phyloP scores from a whole-genome alignment of 2,888 invertebrate genomes.

The Nebria salina region DNA sequence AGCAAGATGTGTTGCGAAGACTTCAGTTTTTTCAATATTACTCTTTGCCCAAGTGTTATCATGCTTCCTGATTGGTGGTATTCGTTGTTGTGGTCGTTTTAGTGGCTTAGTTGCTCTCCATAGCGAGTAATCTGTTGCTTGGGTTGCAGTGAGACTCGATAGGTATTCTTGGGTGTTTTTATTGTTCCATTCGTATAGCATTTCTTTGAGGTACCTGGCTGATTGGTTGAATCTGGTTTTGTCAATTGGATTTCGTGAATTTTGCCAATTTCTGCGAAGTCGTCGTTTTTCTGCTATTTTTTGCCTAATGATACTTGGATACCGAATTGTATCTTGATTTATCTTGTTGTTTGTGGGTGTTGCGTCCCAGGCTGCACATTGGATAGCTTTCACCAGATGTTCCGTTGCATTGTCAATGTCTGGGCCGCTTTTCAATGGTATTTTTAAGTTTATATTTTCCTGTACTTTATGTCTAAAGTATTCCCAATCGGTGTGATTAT shows the following conservation, averaged over 20 bases:
- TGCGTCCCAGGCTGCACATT: not conserved
- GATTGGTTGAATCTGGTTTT: constrained; percentile 12
- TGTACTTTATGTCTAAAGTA: not conserved
- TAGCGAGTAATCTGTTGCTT: constrained; percentile 48
- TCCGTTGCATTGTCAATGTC: not conserved
- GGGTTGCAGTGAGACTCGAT: not conserved
- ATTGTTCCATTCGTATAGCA: not conserved
- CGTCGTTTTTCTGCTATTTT: constrained; percentile 8
- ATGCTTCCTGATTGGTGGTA: not conserved
- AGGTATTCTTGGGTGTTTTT: not conserved
- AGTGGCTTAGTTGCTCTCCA: constrained; percentile 50
- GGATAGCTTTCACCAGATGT: not conserved
- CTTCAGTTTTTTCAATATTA: not conserved
- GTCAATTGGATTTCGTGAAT: not conserved
- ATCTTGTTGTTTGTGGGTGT: no score
- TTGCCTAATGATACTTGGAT: not conserved
- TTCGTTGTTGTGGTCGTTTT: constrained; percentile 38
- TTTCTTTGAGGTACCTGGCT: not conserved
- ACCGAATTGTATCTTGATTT: no score
- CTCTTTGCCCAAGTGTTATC: constrained; percentile 2
- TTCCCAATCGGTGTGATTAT: constrained; percentile 5
- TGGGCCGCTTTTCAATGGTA: not conserved
- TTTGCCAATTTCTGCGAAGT: constrained; percentile 9
- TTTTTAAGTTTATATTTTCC: not conserved
- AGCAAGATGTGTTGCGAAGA: not conserved